These are phyloP conservation scores for Leptodactylus fallax DNA, from an alignment of 2,797 vertebrate species.

Conservation along the genomic window DNA sequence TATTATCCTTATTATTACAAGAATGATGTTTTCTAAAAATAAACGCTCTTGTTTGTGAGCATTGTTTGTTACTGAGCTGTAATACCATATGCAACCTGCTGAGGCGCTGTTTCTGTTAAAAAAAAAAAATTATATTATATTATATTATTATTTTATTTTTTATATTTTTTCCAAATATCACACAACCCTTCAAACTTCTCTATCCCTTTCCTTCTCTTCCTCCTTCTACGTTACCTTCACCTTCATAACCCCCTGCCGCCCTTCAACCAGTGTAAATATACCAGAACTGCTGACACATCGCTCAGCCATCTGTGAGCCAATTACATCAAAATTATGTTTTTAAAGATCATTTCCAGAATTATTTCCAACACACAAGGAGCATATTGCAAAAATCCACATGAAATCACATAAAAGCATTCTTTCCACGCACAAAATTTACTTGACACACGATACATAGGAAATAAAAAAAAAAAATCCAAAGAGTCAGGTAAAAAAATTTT, in stretches of 20 bases:
- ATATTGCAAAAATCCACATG: slow-evolving; percentile 14
- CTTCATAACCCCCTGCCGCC: neutral
- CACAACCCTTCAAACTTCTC: neutral
- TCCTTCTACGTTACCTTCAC: slow-evolving; percentile 3
- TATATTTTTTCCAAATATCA: neutral
- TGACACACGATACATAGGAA: slow-evolving; percentile 27
- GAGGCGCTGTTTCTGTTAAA: too few relatives aligned
- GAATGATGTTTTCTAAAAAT: too few relatives aligned
- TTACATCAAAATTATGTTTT: slow-evolving; percentile 52
- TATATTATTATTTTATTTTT: too few relatives aligned
- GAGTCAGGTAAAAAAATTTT: slow-evolving; percentile 32
- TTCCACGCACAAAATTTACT: slow-evolving; percentile 27
- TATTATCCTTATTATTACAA: too few relatives aligned
- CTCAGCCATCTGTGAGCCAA: slow-evolving; percentile 47
- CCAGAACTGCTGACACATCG: slow-evolving; percentile 45
- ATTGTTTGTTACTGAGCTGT: too few relatives aligned
- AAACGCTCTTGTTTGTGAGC: too few relatives aligned
- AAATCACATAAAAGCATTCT: slow-evolving; percentile 43
- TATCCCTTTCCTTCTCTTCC: neutral
- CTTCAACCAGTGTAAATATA: neutral
- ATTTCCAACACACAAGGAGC: slow-evolving; percentile 30
- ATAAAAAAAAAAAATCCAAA: slow-evolving; percentile 25
- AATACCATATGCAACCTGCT: too few relatives aligned
- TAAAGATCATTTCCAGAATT: slow-evolving; percentile 43
- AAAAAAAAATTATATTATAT: too few relatives aligned